Percentiles rank a stretch among this genome's conserved stretches.
Conservation (phyloP, 2,113 vertebrate genomes). For the Antechinus flavipes region DNA sequence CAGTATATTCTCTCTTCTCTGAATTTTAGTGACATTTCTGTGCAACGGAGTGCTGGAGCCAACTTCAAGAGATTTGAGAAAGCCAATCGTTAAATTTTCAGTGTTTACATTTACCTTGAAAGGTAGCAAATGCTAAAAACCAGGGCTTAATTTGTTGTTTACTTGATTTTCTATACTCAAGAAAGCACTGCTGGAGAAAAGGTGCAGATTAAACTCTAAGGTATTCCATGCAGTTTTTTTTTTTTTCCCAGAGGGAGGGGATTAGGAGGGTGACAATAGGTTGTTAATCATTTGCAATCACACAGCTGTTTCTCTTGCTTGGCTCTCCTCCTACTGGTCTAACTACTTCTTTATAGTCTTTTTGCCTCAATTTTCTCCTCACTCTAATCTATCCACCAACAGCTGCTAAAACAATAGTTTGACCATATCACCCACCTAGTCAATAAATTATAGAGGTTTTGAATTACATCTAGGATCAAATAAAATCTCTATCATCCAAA, state of each 20-base stretch:
- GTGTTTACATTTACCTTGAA: background rate
- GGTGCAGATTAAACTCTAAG: background rate
- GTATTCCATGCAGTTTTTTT: background rate
- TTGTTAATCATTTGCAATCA: too few species aligned
- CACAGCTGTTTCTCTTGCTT: too few species aligned
- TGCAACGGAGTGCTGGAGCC: background rate
- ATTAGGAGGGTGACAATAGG: background rate
- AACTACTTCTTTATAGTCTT: too few species aligned
- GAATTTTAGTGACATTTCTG: background rate
- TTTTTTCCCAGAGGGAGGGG: too few species aligned
- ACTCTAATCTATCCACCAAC: too few species aligned
- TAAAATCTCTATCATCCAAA: too few species aligned
- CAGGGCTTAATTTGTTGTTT: background rate
- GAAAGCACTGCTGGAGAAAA: background rate
- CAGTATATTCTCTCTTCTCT: background rate
- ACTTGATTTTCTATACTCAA: background rate
- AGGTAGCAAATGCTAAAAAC: background rate
- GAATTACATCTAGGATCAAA: too few species aligned
- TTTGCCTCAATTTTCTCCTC: too few species aligned
- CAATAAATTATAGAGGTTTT: too few species aligned
- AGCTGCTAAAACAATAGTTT: too few species aligned
- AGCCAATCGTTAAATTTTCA: background rate
- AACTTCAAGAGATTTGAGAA: background rate
- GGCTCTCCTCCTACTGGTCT: too few species aligned
- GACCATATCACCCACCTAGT: too few species aligned